These are phyloP conservation scores for Dryoscopus gambensis DNA, from an alignment of 2,113 vertebrate genomes.

Conservation along the genomic window DNA sequence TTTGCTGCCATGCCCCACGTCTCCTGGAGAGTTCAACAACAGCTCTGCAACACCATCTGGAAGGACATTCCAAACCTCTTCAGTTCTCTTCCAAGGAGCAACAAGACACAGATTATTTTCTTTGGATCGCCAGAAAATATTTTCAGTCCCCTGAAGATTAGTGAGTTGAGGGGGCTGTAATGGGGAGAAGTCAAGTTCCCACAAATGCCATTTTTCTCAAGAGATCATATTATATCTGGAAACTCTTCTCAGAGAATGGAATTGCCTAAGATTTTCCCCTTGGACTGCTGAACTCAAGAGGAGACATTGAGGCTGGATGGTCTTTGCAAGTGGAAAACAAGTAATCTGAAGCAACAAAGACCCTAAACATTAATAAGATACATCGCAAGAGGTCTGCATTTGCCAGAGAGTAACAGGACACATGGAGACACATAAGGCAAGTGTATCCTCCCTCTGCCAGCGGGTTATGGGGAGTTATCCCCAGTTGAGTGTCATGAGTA, in stretches of 20 bases:
- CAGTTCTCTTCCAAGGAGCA: background rate
- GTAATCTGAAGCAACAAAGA: background rate
- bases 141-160: background rate
- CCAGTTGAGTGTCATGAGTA: background rate
- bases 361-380: background rate
- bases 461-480: background rate
- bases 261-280: background rate
- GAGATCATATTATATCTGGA: background rate
- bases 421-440: background rate
- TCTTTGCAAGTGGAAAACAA: background rate
- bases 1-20: background rate
- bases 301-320: background rate
- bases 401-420: background rate
- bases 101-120: background rate
- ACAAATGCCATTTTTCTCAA: background rate
- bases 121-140: background rate
- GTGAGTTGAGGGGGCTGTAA: background rate
- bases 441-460: background rate
- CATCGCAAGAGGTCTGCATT: background rate
- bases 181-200: background rate
- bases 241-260: background rate
- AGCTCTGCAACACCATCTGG: background rate
- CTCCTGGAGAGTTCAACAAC: background rate
- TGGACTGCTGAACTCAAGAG: background rate
- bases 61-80: background rate